These are phyloP conservation scores for Micronycteris hirsuta DNA, from an alignment of 2,113 vertebrate species.

Conservation along the genomic window DNA sequence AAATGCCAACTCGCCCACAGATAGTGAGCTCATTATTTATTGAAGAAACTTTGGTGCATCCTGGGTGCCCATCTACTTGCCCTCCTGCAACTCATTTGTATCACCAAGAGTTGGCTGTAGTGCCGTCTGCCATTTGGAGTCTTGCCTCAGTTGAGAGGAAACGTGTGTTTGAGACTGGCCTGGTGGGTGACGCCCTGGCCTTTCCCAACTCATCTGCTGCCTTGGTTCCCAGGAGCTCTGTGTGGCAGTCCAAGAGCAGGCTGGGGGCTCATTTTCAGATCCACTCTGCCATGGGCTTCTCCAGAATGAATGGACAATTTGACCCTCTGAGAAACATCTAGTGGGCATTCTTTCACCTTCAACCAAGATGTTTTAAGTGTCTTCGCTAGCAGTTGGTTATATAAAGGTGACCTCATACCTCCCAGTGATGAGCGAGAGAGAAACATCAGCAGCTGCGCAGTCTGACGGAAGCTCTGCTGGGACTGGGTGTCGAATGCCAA, in stretches of 20 bases:
- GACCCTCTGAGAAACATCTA: not conserved
- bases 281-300: not conserved
- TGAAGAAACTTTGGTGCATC: not conserved
- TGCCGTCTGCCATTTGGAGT: not conserved
- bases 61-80: not conserved
- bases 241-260: not conserved
- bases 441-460: not conserved
- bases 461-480: not conserved
- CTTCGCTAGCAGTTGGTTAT: not conserved
- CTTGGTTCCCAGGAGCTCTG: not conserved
- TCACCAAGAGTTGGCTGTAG: not conserved
- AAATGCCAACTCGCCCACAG: not conserved
- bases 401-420: not conserved
- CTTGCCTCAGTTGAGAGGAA: not conserved
- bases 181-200: not conserved
- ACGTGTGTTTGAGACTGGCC: not conserved
- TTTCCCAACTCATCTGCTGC: not conserved
- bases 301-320: not conserved
- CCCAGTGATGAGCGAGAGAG: not conserved
- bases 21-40: slow-evolving; percentile 13
- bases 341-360: not conserved
- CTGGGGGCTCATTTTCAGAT: not conserved
- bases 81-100: not conserved
- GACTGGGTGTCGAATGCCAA: not conserved
- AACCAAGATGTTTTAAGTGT: not conserved